Evolutionary conservation across 1,140 invertebrate species (phyloP).

Genomic region (Drosophila fuyamai): DNA sequence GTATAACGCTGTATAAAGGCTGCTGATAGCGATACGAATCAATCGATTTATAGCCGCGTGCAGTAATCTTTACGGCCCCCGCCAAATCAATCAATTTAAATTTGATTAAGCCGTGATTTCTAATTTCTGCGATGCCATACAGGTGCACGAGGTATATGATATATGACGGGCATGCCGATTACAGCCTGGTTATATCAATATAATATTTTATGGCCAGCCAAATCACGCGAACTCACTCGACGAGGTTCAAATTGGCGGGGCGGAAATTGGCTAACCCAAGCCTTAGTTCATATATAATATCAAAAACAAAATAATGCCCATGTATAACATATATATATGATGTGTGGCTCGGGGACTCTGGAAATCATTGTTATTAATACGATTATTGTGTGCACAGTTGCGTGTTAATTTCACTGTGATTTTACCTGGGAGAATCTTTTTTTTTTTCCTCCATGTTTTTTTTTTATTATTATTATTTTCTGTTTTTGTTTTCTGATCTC

Average conservation of each 20-base stretch:
- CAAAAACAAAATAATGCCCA: slow-evolving; percentile 40
- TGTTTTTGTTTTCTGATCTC: slow-evolving; percentile 11
- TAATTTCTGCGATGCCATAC: slow-evolving; percentile 37
- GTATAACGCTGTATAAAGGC: slow-evolving; percentile 5
- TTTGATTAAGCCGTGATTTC: slow-evolving; percentile 78
- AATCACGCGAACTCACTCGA: slow-evolving; percentile 56
- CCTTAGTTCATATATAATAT: slow-evolving; percentile 28
- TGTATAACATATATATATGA: slow-evolving; percentile 26
- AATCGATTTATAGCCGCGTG: slow-evolving; percentile 41
- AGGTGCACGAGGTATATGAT: slow-evolving; percentile 14
- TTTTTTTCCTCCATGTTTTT: slow-evolving; percentile 1
- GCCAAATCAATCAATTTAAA: slow-evolving; percentile 79
- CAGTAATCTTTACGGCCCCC: slow-evolving; percentile 63
- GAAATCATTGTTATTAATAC: slow-evolving; percentile 80
- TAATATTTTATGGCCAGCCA: slow-evolving; percentile 50
- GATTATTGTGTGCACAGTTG: slow-evolving; percentile 83
- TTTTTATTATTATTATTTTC: slow-evolving; percentile 28
- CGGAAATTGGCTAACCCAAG: slow-evolving; percentile 29
- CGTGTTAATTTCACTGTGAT: slow-evolving; percentile 81
- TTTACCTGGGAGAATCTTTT: slow-evolving; percentile 48
- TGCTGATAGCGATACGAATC: slow-evolving; percentile 32
- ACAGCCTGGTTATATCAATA: slow-evolving; percentile 51
- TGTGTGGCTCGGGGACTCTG: slow-evolving; percentile 10
- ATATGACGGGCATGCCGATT: slow-evolving; percentile 39
- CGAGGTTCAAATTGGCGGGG: slow-evolving; percentile 25